Conservation (phyloP, 2,113 vertebrate species). For the Malurus elegans region DNA sequence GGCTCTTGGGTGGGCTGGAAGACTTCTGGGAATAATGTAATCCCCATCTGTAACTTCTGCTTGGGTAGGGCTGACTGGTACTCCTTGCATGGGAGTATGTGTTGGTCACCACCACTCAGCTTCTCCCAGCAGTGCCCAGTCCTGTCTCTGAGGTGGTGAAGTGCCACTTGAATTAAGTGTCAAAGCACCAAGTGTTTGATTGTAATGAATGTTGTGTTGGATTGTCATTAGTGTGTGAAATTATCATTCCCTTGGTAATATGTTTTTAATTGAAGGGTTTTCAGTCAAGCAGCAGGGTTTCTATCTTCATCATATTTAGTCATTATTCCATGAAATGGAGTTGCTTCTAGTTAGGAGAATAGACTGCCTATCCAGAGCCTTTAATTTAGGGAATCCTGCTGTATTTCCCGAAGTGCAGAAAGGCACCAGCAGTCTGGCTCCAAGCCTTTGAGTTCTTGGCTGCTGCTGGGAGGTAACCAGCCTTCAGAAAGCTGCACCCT, state of each 20-base stretch:
- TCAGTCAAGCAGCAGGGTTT: constrained; percentile 5
- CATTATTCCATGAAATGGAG: not conserved
- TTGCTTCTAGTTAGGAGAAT: not conserved
- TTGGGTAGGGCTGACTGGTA: not conserved
- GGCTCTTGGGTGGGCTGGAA: not conserved
- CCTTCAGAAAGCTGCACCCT: not conserved
- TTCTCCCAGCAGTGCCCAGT: not conserved
- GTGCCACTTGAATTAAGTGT: not conserved
- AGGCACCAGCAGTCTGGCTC: not conserved
- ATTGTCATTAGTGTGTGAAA: constrained; percentile 15
- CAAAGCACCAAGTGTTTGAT: not conserved
- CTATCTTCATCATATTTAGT: not conserved
- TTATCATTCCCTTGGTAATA: not conserved
- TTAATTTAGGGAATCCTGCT: not conserved
- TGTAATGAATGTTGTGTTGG: not conserved
- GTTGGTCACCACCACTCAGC: not conserved
- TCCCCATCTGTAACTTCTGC: not conserved
- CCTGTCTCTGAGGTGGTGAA: not conserved
- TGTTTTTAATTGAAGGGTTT: constrained; percentile 41
- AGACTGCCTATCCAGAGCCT: not conserved
- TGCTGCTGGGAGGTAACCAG: not conserved
- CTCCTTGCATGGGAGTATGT: not conserved
- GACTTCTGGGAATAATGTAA: not conserved
- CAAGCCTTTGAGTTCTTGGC: not conserved
- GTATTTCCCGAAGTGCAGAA: not conserved